These are phyloP conservation scores for Macrosiphum euphorbiae DNA, from an alignment of 2,888 invertebrate species.

Conservation along the genomic window DNA sequence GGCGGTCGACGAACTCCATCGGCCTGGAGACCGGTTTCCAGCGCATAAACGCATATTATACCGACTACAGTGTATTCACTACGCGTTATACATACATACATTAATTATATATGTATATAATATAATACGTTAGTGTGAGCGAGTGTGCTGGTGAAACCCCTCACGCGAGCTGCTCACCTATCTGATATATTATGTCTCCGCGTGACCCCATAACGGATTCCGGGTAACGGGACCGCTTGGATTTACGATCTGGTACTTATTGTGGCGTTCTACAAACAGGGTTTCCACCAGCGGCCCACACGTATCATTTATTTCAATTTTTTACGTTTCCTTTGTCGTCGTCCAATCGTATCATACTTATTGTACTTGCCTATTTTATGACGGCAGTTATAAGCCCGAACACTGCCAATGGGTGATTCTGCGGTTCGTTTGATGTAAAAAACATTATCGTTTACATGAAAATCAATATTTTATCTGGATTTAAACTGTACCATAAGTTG, in stretches of 20 bases:
- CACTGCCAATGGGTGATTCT: not conserved
- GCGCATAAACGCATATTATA: not conserved
- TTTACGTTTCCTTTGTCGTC: not conserved
- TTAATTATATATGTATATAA: not conserved
- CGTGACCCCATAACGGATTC: slow-evolving; percentile 62
- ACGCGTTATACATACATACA: not conserved
- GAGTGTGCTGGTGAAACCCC: not conserved
- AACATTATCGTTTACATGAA: not conserved
- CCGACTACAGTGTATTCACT: no score
- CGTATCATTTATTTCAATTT: not conserved
- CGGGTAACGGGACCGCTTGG: slow-evolving; percentile 60
- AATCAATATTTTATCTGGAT: not conserved
- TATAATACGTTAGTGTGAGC: not conserved
- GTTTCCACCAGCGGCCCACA: not conserved
- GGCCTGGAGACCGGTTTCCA: slow-evolving; percentile 62
- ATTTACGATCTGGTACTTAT: slow-evolving; percentile 33
- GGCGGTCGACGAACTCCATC: slow-evolving; percentile 63
- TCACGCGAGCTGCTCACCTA: not conserved
- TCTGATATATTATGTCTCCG: not conserved
- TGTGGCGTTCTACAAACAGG: slow-evolving; percentile 25
- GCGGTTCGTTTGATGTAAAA: not conserved
- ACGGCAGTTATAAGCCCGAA: not conserved
- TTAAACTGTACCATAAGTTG: not conserved
- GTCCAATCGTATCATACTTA: not conserved
- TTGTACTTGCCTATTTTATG: not conserved